A percentile compares a stretch with the other conserved stretches of the same genome.
Evolutionary conservation across 2,888 invertebrate genomes (phyloP).

Genomic region (Thymelicus sylvestris): DNA sequence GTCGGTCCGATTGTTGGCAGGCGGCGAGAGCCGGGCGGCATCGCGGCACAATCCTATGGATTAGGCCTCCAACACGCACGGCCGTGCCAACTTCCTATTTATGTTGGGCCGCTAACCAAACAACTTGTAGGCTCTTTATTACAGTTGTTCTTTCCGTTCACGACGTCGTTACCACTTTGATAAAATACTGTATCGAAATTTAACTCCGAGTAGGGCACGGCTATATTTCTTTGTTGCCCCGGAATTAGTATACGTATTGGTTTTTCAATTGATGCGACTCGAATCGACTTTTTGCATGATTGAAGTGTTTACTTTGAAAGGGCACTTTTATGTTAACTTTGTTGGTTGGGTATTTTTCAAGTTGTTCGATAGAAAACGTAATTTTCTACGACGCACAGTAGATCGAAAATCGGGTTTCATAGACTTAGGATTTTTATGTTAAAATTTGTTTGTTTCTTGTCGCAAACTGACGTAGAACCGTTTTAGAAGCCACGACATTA

Average conservation of each 20-base stretch:
- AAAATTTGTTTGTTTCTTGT: too few relatives aligned
- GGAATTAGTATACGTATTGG: conserved; percentile 32
- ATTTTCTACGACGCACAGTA: too few relatives aligned
- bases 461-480: too few relatives aligned
- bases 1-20: conserved; percentile 54
- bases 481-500: too few relatives aligned
- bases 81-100: conserved; percentile 69
- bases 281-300: conserved; percentile 35
- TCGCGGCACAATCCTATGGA: conserved; percentile 72
- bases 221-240: conserved; percentile 35
- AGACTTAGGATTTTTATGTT: too few relatives aligned
- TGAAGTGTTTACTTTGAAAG: conserved; percentile 30
- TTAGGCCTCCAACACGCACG: conserved; percentile 78
- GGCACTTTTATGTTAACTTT: conserved; percentile 27
- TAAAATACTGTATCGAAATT: conserved; percentile 67
- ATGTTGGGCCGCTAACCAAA: conserved; percentile 77
- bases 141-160: conserved; percentile 81
- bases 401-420: too few relatives aligned
- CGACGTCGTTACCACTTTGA: conserved; percentile 71
- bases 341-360: conserved; percentile 15
- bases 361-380: conserved; percentile 7
- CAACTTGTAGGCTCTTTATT: conserved; percentile 84
- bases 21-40: conserved; percentile 53
- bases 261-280: conserved; percentile 31
- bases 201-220: conserved; percentile 27